Evolutionary conservation across 1,140 invertebrate species (phyloP), one percentile per base, ranked within the genome.

Genomic region (Penaeus japonicus): DNA sequence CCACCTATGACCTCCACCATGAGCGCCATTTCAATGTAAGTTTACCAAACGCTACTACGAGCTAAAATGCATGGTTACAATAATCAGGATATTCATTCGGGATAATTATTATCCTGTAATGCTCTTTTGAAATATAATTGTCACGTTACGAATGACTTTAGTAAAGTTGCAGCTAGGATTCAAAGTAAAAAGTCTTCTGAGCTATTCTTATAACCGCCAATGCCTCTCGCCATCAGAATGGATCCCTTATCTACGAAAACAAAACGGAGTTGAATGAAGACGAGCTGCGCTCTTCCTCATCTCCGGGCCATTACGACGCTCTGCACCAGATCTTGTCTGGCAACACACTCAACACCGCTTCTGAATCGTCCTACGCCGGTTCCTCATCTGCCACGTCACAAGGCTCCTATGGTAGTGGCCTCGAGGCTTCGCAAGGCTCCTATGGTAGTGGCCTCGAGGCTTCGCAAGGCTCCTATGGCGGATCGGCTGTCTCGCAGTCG

Each of bases 181-280:
- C 17, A n/a, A n/a, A n/a, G n/a, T n/a, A n/a, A n/a, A n/a, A n/a
- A n/a, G n/a, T n/a, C n/a, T n/a, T n/a, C n/a, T n/a, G n/a, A n/a
- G n/a, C n/a, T n/a, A n/a, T n/a, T n/a, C 15, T 4, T 73, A 12
- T n/a, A 73, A 24, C 0, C 3, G 20, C 22, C 10, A 30, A 73
- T 73, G 27, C 17, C 30, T 73, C 5, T 53, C 12, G 15, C 47
- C 32, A 22, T 39, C 70, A 88, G 87, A 75, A 90, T 65, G 90
- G 90, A 4, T 75, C 85, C 15, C 82, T 90, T 27, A 80, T 90
- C n/a, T 79, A 90, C n/a, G 87, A 90, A 62, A 87, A 89, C 82
- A 86, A 85, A 22, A 85, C 88, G 1, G 88, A 89, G 54, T 54
- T 84, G 39, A 62, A 84, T 15, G 79, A 90, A 30, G 62, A 79